phyloP scores from a whole-genome alignment of 2,888 invertebrate species.

The Abrostola tripartita region DNA sequence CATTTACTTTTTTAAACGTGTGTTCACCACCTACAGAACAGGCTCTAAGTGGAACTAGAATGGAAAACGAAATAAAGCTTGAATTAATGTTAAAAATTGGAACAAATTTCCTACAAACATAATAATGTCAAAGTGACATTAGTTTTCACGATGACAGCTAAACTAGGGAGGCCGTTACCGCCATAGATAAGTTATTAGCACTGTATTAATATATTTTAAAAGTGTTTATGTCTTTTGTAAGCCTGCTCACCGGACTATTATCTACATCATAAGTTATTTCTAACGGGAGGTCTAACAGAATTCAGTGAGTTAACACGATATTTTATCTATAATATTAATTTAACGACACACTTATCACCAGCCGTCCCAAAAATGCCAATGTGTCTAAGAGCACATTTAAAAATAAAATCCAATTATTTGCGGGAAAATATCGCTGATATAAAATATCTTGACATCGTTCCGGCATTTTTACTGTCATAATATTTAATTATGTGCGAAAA shows the following conservation, averaged over 20 bases:
- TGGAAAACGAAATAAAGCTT: too few relatives aligned
- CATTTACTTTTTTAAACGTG: too few relatives aligned
- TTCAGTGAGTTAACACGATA: conserved; percentile 23
- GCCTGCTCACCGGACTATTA: conserved; percentile 9
- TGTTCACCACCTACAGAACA: too few relatives aligned
- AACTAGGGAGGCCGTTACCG: background rate
- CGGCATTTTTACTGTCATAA: conserved; percentile 37
- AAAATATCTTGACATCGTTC: conserved; percentile 37
- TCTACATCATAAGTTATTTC: conserved; percentile 20
- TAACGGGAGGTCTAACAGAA: conserved; percentile 14
- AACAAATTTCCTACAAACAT: background rate
- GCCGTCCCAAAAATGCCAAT: conserved; percentile 41
- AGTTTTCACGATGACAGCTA: background rate
- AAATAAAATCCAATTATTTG: conserved; percentile 35
- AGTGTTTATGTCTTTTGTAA: conserved; percentile 14
- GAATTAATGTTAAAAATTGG: conserved; percentile 6
- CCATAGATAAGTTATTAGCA: background rate
- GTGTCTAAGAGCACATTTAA: conserved; percentile 30
- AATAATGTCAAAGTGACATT: conserved; percentile 2
- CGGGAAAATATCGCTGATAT: conserved; percentile 35
- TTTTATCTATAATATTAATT: conserved; percentile 14
- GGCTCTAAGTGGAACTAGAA: too few relatives aligned
- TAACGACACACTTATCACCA: conserved; percentile 27
- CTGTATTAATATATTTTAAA: background rate
- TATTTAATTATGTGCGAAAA: conserved; percentile 36